Conservation (phyloP, 1,140 invertebrate genomes). For the Orussus abietinus region DNA sequence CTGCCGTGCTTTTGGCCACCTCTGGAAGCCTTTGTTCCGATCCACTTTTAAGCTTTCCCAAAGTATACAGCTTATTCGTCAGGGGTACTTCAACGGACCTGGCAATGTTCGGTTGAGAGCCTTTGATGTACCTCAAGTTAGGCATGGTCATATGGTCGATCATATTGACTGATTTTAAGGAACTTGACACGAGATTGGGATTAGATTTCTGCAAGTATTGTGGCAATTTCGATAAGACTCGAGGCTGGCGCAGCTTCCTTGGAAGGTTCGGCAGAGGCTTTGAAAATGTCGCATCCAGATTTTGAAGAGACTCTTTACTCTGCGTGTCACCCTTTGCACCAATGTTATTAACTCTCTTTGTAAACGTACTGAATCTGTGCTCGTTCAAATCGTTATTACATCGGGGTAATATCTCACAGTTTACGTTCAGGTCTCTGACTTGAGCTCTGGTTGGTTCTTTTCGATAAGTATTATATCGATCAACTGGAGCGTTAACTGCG, state of each 20-base stretch:
- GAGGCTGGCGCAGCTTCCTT: constrained; percentile 25
- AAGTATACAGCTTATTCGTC: constrained; percentile 19
- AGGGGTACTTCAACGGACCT: constrained; percentile 24
- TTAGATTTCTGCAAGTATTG: constrained; percentile 48
- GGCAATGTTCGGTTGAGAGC: constrained; percentile 35
- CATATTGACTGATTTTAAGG: constrained; percentile 22
- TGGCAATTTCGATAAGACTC: constrained; percentile 37
- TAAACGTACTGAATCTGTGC: constrained; percentile 31
- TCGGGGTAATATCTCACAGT: constrained; percentile 3
- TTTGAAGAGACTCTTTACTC: constrained; percentile 8
- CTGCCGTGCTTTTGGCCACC: constrained; percentile 19
- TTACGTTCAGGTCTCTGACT: constrained; percentile 3
- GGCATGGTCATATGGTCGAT: constrained; percentile 13
- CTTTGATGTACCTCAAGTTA: constrained; percentile 32
- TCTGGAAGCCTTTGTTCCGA: constrained; percentile 37
- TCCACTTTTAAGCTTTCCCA: constrained; percentile 33
- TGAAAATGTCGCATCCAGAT: constrained; percentile 18
- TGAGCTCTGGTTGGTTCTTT: constrained; percentile 16
- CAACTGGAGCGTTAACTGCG: constrained; percentile 7
- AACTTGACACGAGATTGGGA: constrained; percentile 41
- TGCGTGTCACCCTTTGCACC: constrained; percentile 18
- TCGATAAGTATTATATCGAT: constrained; percentile 31
- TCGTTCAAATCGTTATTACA: constrained; percentile 4
- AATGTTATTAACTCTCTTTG: constrained; percentile 20
- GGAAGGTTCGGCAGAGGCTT: constrained; percentile 18